A percentile compares a stretch with the other conserved stretches of the same genome.
These are phyloP conservation scores for Chanos chanos DNA, from an alignment of 2,797 vertebrate genomes.

Conservation along the genomic window DNA sequence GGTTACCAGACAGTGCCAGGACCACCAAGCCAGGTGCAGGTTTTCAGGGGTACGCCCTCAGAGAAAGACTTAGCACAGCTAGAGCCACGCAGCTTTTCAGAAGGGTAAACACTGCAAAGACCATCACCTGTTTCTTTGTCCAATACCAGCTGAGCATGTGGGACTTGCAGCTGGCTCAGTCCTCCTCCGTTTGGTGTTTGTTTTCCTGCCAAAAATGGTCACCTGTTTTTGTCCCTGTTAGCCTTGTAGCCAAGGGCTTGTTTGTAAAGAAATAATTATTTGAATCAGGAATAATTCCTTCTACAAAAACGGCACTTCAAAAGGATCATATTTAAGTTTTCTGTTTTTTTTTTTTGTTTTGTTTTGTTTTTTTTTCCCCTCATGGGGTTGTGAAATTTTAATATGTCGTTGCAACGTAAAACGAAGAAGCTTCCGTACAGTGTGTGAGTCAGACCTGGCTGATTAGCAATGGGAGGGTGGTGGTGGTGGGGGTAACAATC, in stretches of 20 bases:
- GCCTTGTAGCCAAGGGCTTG: constrained; percentile 6
- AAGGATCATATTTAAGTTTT: background rate
- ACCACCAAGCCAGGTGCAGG: constrained; percentile 74
- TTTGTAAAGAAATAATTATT: constrained; percentile 21
- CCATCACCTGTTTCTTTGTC: constrained; percentile 45
- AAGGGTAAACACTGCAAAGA: constrained; percentile 18
- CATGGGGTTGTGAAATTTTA: background rate
- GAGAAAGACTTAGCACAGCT: constrained; percentile 6
- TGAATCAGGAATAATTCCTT: background rate
- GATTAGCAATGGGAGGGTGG: background rate
- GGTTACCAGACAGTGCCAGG: constrained; percentile 44
- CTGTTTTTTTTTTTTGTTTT: background rate
- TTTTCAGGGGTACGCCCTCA: constrained; percentile 49
- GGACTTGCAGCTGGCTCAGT: constrained; percentile 35
- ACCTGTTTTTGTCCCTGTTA: constrained; percentile 38
- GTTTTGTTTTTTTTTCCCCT: background rate
- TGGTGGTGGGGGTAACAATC: constrained; percentile 24
- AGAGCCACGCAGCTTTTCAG: constrained; percentile 5
- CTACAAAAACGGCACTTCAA: background rate
- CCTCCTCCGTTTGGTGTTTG: constrained; percentile 1
- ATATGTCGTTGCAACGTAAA: background rate
- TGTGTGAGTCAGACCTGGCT: background rate
- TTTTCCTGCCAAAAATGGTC: constrained; percentile 15
- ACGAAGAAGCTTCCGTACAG: too few relatives aligned
- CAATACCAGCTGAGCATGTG: constrained; percentile 34